phyloP scores from a whole-genome alignment of 2,797 vertebrate genomes.

The Microcaecilia unicolor region DNA sequence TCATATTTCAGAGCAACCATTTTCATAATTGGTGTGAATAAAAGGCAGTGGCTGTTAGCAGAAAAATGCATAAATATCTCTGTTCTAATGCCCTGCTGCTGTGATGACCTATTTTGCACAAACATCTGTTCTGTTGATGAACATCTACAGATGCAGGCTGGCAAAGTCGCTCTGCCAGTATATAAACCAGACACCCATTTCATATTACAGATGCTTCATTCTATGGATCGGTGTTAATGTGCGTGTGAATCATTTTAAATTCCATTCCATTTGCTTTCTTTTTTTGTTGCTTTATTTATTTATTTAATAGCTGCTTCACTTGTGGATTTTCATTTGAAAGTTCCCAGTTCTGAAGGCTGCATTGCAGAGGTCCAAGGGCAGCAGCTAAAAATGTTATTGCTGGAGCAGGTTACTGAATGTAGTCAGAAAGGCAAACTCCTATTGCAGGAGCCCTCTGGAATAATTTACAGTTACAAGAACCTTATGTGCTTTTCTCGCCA shows the following conservation, averaged over 20 bases:
- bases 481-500: constrained; percentile 17
- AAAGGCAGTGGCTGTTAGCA: constrained; percentile 28
- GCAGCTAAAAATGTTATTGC: background rate
- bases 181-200: constrained; percentile 9
- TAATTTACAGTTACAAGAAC: constrained; percentile 12
- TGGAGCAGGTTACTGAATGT: constrained; percentile 3
- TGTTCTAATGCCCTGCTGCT: constrained; percentile 21
- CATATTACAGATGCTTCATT: constrained; percentile 19
- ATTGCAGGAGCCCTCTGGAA: background rate
- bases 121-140: constrained; percentile 36
- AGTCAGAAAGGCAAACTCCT: constrained; percentile 2
- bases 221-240: constrained; percentile 5
- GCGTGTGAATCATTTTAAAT: constrained; percentile 13
- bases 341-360: constrained; percentile 2
- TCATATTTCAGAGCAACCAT: constrained; percentile 24
- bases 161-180: constrained; percentile 4
- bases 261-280: too few relatives aligned
- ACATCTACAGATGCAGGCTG: constrained; percentile 33
- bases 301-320: constrained; percentile 12
- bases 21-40: constrained; percentile 37
- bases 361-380: constrained; percentile 5
- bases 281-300: too few relatives aligned
- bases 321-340: constrained; percentile 5
- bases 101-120: constrained; percentile 40
- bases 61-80: constrained; percentile 17